phyloP scores from a whole-genome alignment of 2,888 invertebrate species.

The Alcis repandata region DNA sequence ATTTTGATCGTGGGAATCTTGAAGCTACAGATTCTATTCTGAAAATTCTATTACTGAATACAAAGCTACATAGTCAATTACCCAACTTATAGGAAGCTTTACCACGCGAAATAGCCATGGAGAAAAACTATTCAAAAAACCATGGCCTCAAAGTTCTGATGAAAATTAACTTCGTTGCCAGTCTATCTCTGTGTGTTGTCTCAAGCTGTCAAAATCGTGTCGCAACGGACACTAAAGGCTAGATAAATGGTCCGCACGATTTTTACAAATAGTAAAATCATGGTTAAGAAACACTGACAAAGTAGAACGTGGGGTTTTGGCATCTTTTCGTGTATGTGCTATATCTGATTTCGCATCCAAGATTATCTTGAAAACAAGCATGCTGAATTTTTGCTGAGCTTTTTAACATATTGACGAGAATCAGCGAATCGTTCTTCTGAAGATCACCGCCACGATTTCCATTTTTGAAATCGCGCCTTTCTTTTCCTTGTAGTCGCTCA shows the following conservation, averaged over 20 bases:
- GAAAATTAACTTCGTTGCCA: conserved; percentile 8
- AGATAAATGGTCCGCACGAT: conserved; percentile 34
- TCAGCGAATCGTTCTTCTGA: too few relatives aligned
- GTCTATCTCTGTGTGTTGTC: conserved; percentile 15
- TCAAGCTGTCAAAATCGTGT: conserved; percentile 31
- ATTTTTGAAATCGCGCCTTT: not conserved
- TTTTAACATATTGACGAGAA: not conserved
- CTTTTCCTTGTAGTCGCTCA: not conserved
- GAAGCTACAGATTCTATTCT: too few relatives aligned
- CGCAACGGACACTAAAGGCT: conserved; percentile 27
- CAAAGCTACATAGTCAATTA: too few relatives aligned
- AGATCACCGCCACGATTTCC: too few relatives aligned
- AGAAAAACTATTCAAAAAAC: not conserved
- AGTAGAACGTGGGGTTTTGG: conserved; percentile 17
- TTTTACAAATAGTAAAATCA: conserved; percentile 27
- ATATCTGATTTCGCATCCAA: conserved; percentile 4
- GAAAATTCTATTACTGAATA: too few relatives aligned
- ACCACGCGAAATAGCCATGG: too few relatives aligned
- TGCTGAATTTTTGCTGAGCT: not conserved
- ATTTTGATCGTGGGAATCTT: too few relatives aligned
- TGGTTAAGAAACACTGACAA: conserved; percentile 25
- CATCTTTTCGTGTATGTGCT: conserved; percentile 10
- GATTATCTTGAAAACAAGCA: not conserved
- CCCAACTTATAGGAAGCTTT: not conserved
- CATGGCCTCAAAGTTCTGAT: not conserved